Conservation (phyloP, 2,113 vertebrate species). For the Halcyon malimbica region DNA sequence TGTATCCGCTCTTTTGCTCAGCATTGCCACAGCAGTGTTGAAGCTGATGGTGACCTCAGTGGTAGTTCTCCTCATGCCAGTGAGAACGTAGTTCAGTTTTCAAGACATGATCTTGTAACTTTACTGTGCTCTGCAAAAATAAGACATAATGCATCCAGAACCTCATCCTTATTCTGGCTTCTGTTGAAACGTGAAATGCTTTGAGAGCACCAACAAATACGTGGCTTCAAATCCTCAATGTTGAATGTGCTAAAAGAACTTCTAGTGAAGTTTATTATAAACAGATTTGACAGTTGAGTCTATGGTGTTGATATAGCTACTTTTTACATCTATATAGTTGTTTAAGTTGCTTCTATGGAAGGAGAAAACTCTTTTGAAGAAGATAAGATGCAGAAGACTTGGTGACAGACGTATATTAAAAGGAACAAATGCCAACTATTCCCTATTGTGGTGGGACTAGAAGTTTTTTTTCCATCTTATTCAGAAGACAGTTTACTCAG, state of each 20-base stretch:
- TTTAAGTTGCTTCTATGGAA: background rate
- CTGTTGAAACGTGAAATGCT: background rate
- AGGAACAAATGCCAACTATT: background rate
- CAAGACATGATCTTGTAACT: background rate
- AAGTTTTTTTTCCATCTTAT: background rate
- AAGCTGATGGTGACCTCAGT: background rate
- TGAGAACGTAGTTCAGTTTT: background rate
- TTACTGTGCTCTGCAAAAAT: background rate
- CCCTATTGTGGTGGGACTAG: background rate
- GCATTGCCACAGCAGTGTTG: background rate
- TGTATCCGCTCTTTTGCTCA: background rate
- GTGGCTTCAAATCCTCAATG: background rate
- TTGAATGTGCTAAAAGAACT: background rate
- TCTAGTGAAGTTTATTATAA: background rate
- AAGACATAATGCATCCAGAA: background rate
- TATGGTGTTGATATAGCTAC: background rate
- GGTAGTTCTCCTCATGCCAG: background rate
- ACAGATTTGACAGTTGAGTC: background rate
- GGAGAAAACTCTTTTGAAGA: background rate
- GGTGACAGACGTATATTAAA: background rate
- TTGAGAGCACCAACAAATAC: background rate
- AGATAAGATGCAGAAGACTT: background rate
- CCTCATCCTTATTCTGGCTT: background rate
- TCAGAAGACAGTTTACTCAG: background rate
- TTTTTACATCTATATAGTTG: background rate